Evolutionary conservation across 2,797 vertebrate genomes (phyloP).

Genomic region (Hippoglossus hippoglossus): DNA sequence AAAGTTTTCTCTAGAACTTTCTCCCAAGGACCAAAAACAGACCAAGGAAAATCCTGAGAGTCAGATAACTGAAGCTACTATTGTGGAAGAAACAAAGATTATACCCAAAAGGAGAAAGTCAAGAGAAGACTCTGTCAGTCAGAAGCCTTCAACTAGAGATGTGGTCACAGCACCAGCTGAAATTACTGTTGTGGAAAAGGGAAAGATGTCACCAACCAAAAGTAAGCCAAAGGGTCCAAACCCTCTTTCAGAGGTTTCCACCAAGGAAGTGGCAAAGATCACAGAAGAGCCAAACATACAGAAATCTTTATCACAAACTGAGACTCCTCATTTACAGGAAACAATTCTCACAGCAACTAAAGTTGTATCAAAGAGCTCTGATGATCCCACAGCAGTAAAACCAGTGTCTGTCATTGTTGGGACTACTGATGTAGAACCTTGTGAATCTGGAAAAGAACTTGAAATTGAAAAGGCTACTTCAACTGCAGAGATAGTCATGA

Average conservation of each 20-base stretch:
- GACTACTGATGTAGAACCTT: too few species aligned
- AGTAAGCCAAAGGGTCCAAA: background rate
- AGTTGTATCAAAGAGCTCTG: too few species aligned
- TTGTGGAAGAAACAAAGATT: background rate
- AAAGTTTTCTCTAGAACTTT: background rate
- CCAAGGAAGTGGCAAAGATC: background rate
- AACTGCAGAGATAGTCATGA: too few species aligned
- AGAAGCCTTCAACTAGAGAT: background rate
- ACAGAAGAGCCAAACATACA: background rate
- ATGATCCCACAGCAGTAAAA: too few species aligned
- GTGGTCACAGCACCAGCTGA: background rate
- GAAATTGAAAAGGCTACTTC: too few species aligned
- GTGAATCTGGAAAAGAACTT: too few species aligned
- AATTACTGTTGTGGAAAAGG: background rate
- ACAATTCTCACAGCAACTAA: too few species aligned
- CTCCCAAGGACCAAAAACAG: background rate
- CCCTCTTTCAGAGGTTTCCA: background rate
- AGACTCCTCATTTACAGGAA: background rate
- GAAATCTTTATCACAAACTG: slow-evolving; percentile 1
- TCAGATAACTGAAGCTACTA: background rate
- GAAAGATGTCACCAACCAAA: background rate
- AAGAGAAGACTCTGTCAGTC: background rate
- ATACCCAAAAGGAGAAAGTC: background rate
- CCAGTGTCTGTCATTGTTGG: too few species aligned
- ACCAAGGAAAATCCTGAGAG: background rate